A percentile compares a stretch with the other conserved stretches of the same genome.
phyloP scores from a whole-genome alignment of 2,888 invertebrate species.

The Exocentrus adspersus region DNA sequence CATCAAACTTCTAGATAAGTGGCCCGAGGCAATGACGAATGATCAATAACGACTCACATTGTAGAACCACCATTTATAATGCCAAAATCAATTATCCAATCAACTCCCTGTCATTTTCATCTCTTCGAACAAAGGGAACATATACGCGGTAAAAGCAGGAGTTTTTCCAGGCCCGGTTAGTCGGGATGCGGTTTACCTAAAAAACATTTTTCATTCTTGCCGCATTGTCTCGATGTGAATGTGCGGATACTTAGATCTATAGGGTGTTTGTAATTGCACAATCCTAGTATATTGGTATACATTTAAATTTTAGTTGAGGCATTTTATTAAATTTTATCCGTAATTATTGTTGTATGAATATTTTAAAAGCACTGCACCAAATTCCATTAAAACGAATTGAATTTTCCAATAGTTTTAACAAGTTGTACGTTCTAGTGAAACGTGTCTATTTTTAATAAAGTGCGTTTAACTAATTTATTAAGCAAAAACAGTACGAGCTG shows the following conservation, averaged over 20 bases:
- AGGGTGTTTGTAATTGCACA: not conserved
- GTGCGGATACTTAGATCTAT: not conserved
- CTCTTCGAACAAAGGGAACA: conserved; percentile 11
- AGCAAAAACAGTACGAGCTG: too few species aligned
- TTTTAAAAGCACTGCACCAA: too few species aligned
- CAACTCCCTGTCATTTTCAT: conserved; percentile 14
- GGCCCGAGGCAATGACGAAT: not conserved
- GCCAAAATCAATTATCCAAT: conserved; percentile 18
- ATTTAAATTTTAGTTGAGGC: not conserved
- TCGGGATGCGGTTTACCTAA: not conserved
- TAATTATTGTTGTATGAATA: too few species aligned
- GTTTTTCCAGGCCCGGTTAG: not conserved
- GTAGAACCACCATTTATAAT: conserved; percentile 14
- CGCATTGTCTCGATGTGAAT: not conserved
- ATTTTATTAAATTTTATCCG: too few species aligned
- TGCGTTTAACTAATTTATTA: too few species aligned
- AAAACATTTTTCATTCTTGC: conserved; percentile 3
- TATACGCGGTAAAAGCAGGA: conserved; percentile 6
- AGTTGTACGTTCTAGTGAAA: too few species aligned
- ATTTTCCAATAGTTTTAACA: too few species aligned
- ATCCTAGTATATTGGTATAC: not conserved
- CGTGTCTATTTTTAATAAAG: too few species aligned
- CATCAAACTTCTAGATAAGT: conserved; percentile 2
- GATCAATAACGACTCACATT: conserved; percentile 6
- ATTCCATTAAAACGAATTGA: too few species aligned